Conservation (phyloP, 2,113 vertebrate species). For the Syngnathoides biaculeatus region DNA sequence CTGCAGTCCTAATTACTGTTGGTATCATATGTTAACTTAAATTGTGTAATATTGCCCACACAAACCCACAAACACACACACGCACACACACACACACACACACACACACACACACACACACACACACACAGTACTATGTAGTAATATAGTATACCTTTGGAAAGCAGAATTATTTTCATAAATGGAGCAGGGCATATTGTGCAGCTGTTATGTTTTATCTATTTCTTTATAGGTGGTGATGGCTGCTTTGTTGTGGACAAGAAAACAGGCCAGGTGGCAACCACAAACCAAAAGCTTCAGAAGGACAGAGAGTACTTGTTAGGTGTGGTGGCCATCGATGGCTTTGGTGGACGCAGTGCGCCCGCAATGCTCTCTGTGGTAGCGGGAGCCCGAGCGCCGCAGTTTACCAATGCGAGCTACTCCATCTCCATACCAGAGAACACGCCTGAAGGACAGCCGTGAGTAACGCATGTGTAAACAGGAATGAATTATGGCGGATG, state of each 20-base stretch:
- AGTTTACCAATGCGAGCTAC: conserved; percentile 80
- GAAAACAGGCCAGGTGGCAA: conserved; percentile 79
- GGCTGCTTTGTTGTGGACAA: conserved; percentile 81
- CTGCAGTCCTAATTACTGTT: no score
- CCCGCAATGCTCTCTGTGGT: conserved; percentile 78
- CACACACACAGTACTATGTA: neutral
- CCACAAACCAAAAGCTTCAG: conserved; percentile 77
- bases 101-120: no score
- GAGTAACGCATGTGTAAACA: conserved; percentile 60
- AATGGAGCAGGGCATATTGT: neutral
- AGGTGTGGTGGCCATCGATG: conserved; percentile 78
- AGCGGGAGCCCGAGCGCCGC: conserved; percentile 77
- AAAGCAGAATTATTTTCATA: neutral
- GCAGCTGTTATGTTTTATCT: conserved; percentile 8
- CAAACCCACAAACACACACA: no score
- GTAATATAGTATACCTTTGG: no score
- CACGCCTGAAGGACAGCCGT: conserved; percentile 73
- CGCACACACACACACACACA: no score
- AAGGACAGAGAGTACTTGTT: conserved; percentile 81
- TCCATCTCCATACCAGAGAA: conserved; percentile 79
- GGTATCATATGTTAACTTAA: no score
- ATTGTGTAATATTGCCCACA: no score
- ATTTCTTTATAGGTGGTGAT: conserved; percentile 75
- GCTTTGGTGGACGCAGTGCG: conserved; percentile 74
- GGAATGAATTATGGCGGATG: conserved; percentile 1